Conservation (phyloP, 2,888 invertebrate genomes). For the Euzetes globulus region DNA sequence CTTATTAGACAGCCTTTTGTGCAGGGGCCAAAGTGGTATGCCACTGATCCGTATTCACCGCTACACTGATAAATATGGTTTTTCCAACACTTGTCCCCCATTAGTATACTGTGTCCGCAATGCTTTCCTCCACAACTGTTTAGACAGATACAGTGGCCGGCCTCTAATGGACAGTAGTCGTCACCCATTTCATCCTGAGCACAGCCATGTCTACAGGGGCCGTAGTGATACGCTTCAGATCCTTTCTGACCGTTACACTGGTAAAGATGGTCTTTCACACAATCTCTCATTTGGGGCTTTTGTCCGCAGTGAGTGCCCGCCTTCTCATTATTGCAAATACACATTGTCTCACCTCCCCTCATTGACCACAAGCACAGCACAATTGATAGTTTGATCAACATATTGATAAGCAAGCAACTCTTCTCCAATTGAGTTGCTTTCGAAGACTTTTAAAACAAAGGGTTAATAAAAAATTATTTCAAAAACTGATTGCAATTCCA, state of each 20-base stretch:
- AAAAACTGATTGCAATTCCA: no score
- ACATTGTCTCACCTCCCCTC: neutral
- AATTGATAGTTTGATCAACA: neutral
- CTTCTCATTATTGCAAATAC: neutral
- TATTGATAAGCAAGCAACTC: neutral
- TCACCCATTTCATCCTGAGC: neutral
- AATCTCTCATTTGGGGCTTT: neutral
- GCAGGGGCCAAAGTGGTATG: neutral
- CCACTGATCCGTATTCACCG: neutral
- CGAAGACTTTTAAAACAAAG: no score
- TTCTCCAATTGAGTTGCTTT: no score
- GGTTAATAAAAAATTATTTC: no score
- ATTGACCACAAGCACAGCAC: neutral
- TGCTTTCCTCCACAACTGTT: neutral
- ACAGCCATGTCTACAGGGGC: neutral
- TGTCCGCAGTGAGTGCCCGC: constrained; percentile 11
- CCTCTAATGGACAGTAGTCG: neutral
- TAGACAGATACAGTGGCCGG: neutral
- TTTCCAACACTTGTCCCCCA: neutral
- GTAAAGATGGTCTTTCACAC: neutral
- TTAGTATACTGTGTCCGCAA: constrained; percentile 18
- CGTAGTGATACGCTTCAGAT: neutral
- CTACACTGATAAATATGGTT: constrained; percentile 16
- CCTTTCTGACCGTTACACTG: neutral
- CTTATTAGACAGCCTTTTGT: neutral